phyloP scores from a whole-genome alignment of 2,113 vertebrate genomes.

The Apodemus sylvaticus region DNA sequence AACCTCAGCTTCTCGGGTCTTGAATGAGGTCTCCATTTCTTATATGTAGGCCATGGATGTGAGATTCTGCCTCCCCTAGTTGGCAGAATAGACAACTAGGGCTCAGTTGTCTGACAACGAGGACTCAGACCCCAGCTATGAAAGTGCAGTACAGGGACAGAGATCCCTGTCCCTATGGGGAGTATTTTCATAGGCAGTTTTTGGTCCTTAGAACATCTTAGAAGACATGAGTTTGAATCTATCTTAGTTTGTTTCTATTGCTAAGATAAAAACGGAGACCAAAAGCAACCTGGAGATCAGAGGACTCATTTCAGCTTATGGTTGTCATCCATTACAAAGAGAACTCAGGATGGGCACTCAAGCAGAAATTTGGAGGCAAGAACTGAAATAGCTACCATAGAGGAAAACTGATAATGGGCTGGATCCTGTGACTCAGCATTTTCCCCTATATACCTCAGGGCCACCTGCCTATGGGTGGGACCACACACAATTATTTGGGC shows the following conservation, averaged over 20 bases:
- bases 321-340: neutral
- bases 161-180: accelerated
- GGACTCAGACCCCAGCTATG: accelerated
- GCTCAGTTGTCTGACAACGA: too few species aligned
- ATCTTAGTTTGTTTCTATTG: neutral
- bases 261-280: neutral
- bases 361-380: neutral
- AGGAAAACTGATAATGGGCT: neutral
- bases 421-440: neutral
- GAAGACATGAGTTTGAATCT: neutral
- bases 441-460: neutral
- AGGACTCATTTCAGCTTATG: neutral
- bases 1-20: neutral
- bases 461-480: neutral
- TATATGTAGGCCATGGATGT: neutral
- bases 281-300: neutral
- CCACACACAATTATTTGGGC: neutral
- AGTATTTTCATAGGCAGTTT: neutral
- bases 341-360: neutral
- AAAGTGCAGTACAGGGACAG: neutral
- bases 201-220: neutral
- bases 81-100: too few species aligned
- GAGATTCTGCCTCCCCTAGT: neutral
- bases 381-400: neutral
- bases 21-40: neutral